Percentiles rank a stretch among this genome's conserved stretches.
Conservation (phyloP, 1,140 invertebrate species). For the Drosophila athabasca region DNA sequence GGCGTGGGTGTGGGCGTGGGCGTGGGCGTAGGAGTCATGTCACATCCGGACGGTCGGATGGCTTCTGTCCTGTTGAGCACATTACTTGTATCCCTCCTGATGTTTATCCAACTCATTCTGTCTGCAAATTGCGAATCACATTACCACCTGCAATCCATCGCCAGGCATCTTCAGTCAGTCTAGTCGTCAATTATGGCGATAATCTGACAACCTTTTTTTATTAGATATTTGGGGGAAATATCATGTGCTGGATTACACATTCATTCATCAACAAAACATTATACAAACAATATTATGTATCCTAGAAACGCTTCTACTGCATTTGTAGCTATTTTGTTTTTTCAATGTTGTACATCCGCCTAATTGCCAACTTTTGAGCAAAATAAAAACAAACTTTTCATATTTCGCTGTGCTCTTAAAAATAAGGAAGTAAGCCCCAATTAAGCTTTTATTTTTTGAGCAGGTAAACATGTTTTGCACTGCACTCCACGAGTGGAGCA, state of each 20-base stretch:
- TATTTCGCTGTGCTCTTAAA: too few species aligned
- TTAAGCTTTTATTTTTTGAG: too few species aligned
- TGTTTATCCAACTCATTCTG: slow-evolving; percentile 5
- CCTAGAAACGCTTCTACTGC: too few species aligned
- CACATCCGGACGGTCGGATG: neutral
- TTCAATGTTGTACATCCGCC: too few species aligned
- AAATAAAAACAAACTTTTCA: too few species aligned
- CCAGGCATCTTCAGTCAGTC: slow-evolving; percentile 4
- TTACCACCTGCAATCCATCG: slow-evolving; percentile 9
- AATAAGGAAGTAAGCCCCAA: too few species aligned
- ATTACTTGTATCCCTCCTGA: slow-evolving; percentile 10
- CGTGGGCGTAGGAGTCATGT: neutral
- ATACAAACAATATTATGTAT: too few species aligned
- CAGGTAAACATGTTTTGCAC: too few species aligned
- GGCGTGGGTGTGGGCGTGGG: neutral
- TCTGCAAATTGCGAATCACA: slow-evolving; percentile 26
- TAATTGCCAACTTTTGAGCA: too few species aligned
- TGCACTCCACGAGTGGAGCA: too few species aligned
- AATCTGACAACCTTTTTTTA: slow-evolving; percentile 4
- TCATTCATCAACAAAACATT: too few species aligned
- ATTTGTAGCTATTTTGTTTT: too few species aligned
- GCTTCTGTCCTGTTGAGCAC: slow-evolving; percentile 11
- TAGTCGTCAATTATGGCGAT: slow-evolving; percentile 32
- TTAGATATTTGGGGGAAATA: neutral
- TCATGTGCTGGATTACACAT: neutral